Evolutionary conservation across 2,113 vertebrate genomes (phyloP), one percentile per base, ranked within the genome.

Genomic region (Siphamia tubifer): DNA sequence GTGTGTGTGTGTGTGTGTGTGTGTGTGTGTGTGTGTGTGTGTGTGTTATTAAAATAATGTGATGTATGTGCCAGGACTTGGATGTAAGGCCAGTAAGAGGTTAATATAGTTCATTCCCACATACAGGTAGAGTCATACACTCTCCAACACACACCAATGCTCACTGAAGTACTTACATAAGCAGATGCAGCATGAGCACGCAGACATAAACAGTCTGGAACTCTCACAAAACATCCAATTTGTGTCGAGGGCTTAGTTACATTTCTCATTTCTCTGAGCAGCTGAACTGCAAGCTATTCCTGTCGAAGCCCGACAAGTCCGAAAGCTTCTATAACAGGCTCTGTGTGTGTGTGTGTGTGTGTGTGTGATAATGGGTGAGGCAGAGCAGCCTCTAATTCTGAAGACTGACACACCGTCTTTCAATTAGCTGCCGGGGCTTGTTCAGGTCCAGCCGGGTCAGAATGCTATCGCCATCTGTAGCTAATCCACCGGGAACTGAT

Each of bases 401-500:
- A 56, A 60, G 47, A 35, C 58, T 34, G 34, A 38, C 25, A 36
- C 24, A 20, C 16, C 43, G 65, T 69, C 79, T 80, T 83, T 85
- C 79, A 88, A 81, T 88, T 85, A 88, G 75, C 76, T 39, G 13
- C 77, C 32, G 51, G 70, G 57, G 25, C 56, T 74, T 79, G 83
- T 71, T 53, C 61, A 11, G 65, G 56, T 49, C 27, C 54, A 23
- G 35, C 12, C 7, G 19, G 85, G 86, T 88, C 80, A 82, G 69
- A 69, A 48, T 2, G 72, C 62, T 48, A 82, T 82, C 74, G 34
- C 60, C 27, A 60, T 76, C 55, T 51, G 56, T 53, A 36, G 70
- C 74, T 81, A 83, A 87, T 87, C 88, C 80, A 71, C 68, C 62
- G 17, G 4, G 8, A 67, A 23, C 52, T 80, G 78, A 85, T 89